Evolutionary conservation across 1,140 invertebrate species (phyloP), one percentile per base, ranked within the genome.

Genomic region (Drosophila auraria): DNA sequence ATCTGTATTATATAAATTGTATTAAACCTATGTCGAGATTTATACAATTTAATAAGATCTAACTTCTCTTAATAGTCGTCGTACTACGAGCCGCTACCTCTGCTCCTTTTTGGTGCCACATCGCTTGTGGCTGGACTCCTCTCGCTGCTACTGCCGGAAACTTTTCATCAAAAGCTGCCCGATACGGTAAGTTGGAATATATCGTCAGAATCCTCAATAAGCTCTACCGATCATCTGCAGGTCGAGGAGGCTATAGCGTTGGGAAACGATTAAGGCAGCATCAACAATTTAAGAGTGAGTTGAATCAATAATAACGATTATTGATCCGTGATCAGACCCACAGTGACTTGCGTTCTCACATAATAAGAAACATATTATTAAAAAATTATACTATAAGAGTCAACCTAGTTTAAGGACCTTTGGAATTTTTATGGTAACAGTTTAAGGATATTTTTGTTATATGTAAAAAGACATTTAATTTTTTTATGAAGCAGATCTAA

Each of bases 121-220:
- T 93, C 95, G 2, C 69, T 95, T 11, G 47, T 94, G 2, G 95
- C 94, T 11, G 94, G 94, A 5, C 45, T 95, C 0, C 73, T 94
- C 1, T 93, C 94, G 6, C 74, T 95, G 5, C 82, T 94, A 42
- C 76, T 95, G 45, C 95, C 95, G 1, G 95, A 95, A 93, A 95
- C 95, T n/a, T 91, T 95, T 70, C 94, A 94, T 27, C 92, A 78
- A 40, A 94, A 94, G 75, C 82, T 95, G 56, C 95, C 95, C 8
- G 94, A 95, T 80, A 95, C 92, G 51, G 92, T 92, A 53, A 62
- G 74, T 59, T 51, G 1, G 5, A 11, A 56, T 38, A 30, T 30
- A 38, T 44, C 1, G 27, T 33, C 11, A 36, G 17, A 17, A 33
- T 27, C 14, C n/a, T 30, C 6, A 25, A 47, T 23, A 2, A 40